Conservation (phyloP, 2,888 invertebrate genomes). For the Bibio marci region DNA sequence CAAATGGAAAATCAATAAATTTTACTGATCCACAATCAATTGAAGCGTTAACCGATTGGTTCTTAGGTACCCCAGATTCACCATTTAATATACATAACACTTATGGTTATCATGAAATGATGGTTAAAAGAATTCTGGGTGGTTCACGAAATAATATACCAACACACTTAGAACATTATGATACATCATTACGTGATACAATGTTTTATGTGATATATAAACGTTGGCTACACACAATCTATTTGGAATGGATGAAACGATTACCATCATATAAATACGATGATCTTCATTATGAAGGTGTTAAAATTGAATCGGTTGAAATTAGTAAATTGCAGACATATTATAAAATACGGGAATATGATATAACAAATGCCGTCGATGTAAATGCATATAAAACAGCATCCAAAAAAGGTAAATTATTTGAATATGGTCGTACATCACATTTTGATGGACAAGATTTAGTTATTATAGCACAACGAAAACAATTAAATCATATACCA, state of each 20-base stretch:
- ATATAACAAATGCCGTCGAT: conserved; percentile 33
- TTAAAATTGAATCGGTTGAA: conserved; percentile 42
- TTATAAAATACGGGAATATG: conserved; percentile 48
- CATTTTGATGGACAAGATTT: conserved; percentile 25
- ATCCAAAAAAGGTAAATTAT: conserved; percentile 21
- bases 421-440: conserved; percentile 22
- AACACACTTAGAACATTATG: conserved; percentile 39
- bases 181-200: conserved; percentile 54
- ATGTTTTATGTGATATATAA: conserved; percentile 53
- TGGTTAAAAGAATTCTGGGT: conserved; percentile 36
- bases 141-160: conserved; percentile 21
- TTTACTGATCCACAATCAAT: conserved; percentile 27
- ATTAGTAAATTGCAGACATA: conserved; percentile 49
- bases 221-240: conserved; percentile 35
- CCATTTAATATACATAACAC: conserved; percentile 26
- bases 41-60: conserved; percentile 34
- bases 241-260: conserved; percentile 32
- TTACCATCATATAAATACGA: conserved; percentile 42
- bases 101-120: conserved; percentile 35
- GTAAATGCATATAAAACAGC: no score
- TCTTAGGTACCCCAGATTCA: conserved; percentile 37
- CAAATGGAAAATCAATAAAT: conserved; percentile 22
- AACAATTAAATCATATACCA: conserved; percentile 45
- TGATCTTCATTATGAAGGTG: conserved; percentile 43
- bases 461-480: conserved; percentile 37